Percentiles rank a stretch among this genome's conserved stretches.
Conservation (phyloP, 1,140 invertebrate species). For the Trypoxylus dichotomus region DNA sequence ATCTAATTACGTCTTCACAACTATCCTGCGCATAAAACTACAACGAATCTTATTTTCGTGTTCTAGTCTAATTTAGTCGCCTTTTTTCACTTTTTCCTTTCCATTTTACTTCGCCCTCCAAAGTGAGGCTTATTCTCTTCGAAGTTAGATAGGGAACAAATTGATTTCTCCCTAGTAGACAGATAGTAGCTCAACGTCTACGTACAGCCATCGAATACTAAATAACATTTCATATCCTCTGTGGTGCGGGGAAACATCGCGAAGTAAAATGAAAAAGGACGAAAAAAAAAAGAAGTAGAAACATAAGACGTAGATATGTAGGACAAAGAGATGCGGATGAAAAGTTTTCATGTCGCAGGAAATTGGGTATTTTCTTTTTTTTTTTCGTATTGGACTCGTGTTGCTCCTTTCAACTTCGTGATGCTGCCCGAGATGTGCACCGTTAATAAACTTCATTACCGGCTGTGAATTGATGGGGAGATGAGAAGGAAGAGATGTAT, state of each 20-base stretch:
- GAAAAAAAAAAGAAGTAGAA: neutral
- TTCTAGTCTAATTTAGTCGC: neutral
- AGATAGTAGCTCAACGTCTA: neutral
- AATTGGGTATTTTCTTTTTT: too few relatives aligned
- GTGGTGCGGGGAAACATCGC: neutral
- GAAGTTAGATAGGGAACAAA: neutral
- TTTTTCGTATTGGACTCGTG: too few relatives aligned
- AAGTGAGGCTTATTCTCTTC: neutral
- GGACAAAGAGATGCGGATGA: neutral
- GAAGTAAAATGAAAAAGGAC: neutral
- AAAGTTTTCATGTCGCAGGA: neutral
- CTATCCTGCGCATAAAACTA: neutral
- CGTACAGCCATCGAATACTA: neutral
- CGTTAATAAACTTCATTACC: too few relatives aligned
- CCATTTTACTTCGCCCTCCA: neutral
- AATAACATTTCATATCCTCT: conserved; percentile 1
- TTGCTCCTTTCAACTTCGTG: too few relatives aligned
- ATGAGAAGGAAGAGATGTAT: too few relatives aligned
- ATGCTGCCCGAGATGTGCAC: too few relatives aligned
- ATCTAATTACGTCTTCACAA: neutral
- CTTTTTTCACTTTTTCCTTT: neutral
- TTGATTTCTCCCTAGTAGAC: conserved; percentile 3
- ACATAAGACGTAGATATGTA: neutral
- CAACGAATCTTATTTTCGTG: neutral
- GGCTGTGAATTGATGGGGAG: too few relatives aligned